Evolutionary conservation across 2,888 invertebrate genomes (phyloP).

Genomic region (Venustoraphidia nigricollis): DNA sequence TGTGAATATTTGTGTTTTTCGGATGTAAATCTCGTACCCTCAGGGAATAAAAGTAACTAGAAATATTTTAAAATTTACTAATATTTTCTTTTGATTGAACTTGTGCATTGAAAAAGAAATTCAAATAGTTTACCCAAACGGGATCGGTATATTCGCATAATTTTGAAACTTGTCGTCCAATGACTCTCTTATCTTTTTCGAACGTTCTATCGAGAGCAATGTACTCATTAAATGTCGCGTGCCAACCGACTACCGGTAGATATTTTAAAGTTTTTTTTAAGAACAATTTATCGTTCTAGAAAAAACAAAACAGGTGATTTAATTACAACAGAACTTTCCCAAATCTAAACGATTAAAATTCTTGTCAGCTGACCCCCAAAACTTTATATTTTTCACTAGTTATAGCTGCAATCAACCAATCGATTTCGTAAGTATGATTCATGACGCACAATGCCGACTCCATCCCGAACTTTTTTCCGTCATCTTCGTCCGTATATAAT

Average conservation of each 20-base stretch:
- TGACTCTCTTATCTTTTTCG: slow-evolving; percentile 68
- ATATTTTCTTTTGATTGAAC: too few relatives aligned
- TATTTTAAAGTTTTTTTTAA: slow-evolving; percentile 79
- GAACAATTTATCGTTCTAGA: slow-evolving; percentile 75
- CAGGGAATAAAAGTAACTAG: slow-evolving; percentile 67
- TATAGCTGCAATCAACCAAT: slow-evolving; percentile 82
- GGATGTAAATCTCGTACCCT: slow-evolving; percentile 74
- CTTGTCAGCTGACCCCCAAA: slow-evolving; percentile 48
- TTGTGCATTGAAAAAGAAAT: too few relatives aligned
- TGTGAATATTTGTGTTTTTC: slow-evolving; percentile 68
- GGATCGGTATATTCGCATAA: slow-evolving; percentile 46
- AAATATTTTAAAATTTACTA: slow-evolving; percentile 15
- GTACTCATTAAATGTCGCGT: slow-evolving; percentile 81
- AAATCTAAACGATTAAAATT: background rate
- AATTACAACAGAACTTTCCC: background rate
- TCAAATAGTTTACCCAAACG: background rate
- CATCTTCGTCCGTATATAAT: slow-evolving; percentile 57
- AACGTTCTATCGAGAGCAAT: slow-evolving; percentile 77
- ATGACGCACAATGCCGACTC: slow-evolving; percentile 72
- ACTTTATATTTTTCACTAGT: slow-evolving; percentile 59
- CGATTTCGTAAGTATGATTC: slow-evolving; percentile 84
- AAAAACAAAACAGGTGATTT: slow-evolving; percentile 15
- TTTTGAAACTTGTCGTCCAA: slow-evolving; percentile 56
- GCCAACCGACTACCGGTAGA: slow-evolving; percentile 83
- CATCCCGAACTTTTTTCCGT: slow-evolving; percentile 58